Evolutionary conservation across 2,888 invertebrate genomes (phyloP), one percentile per base, ranked within the genome.

Genomic region (Escarpia spicata): DNA sequence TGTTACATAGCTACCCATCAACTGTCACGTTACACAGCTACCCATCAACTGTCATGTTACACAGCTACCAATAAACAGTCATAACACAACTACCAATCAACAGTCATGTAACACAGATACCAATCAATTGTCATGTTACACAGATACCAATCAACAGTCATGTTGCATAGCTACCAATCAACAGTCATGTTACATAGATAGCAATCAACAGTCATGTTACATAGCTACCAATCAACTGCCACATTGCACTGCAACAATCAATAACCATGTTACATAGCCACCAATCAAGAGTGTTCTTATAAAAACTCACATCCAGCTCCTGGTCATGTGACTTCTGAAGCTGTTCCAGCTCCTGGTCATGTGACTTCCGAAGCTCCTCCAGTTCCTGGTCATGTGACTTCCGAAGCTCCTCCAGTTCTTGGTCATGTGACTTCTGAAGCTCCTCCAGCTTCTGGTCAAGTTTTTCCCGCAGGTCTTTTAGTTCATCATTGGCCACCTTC

Each of bases 351-450:
- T 31, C 91, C 44, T 91, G 43, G 43, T 91, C 44, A 91, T 91
- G 43, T 37, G 91, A 90, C 90, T 43, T 90, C 37, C 19, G 10
- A 37, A 37, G 9, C 90, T 90, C 12, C 90, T 90, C 90, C 43
- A 37, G 90, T 26, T 43, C 60, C 92, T 92, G 60, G 52, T 92
- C 92, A 92, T 92, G 45, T 26, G 37, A 31, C 91, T 92, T 43
- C 89, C 92, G 52, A 43, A 91, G 92, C 92, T 58, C 52, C 37
- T 52, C 75, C 75, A 92, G 91, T n/a, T 93, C 92, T 43, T 92
- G 93, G 52, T 90, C 8, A n/a, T 75, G 75, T 26, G 37, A 31
- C 91, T 92, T 43, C 91, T 92, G 90, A 43, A 91, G 92, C 92
- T 58, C 52, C 44, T 75, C 75, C 75, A 92, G 89, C 37, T 93